Conservation (phyloP, 2,888 invertebrate species). For the Halictus ligatus region DNA sequence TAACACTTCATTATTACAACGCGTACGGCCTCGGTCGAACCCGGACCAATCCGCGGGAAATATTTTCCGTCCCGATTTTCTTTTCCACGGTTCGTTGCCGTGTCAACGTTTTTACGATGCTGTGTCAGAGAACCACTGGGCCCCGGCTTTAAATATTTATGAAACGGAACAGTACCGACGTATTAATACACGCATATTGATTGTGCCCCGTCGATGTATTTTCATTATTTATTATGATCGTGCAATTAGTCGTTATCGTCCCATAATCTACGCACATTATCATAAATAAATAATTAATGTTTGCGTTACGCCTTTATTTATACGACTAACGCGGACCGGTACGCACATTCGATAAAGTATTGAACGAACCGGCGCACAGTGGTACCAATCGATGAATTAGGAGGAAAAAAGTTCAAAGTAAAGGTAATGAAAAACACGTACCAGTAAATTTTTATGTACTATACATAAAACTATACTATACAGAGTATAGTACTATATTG, state of each 20-base stretch:
- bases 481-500: no score
- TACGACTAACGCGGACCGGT: neutral
- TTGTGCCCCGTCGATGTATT: constrained; percentile 23
- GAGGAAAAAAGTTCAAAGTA: neutral
- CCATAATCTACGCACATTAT: constrained; percentile 26
- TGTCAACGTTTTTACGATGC: constrained; percentile 19
- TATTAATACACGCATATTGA: constrained; percentile 29
- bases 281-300: constrained; percentile 38
- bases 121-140: neutral
- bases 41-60: constrained; percentile 4
- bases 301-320: constrained; percentile 13
- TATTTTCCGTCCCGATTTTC: constrained; percentile 20
- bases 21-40: constrained; percentile 3
- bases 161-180: constrained; percentile 23
- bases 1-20: constrained; percentile 33
- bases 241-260: constrained; percentile 26
- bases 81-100: neutral
- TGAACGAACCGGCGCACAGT: constrained; percentile 12
- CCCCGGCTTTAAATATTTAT: constrained; percentile 49
- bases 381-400: no score
- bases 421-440: neutral
- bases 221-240: constrained; percentile 45
- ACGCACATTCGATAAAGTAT: constrained; percentile 15
- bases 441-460: no score
- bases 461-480: no score